phyloP scores from a whole-genome alignment of 1,140 invertebrate species.

The Rhysida immarginata region DNA sequence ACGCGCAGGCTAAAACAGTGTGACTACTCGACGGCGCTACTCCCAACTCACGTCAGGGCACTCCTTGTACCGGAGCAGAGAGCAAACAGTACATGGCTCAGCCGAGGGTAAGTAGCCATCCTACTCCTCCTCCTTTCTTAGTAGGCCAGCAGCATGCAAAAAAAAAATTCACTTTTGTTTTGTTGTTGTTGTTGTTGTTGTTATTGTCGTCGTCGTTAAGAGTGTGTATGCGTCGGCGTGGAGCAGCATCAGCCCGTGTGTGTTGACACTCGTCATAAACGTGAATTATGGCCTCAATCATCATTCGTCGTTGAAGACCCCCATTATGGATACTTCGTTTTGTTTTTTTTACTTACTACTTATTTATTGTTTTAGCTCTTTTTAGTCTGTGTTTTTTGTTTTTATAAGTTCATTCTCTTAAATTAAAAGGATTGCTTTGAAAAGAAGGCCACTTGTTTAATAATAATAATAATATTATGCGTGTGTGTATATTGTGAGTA shows the following conservation, averaged over 20 bases:
- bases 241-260: too few species aligned
- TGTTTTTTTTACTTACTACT: background rate
- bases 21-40: too few species aligned
- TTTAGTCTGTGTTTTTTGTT: too few species aligned
- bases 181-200: background rate
- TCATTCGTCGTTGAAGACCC: background rate
- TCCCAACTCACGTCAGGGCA: too few species aligned
- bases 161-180: background rate
- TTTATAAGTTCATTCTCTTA: too few species aligned
- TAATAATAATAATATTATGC: too few species aligned
- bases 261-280: background rate
- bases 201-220: background rate
- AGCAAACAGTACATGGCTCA: conserved; percentile 4
- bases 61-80: background rate
- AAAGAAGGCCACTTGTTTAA: too few species aligned
- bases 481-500: too few species aligned
- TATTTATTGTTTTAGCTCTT: too few species aligned
- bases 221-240: background rate
- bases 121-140: too few species aligned
- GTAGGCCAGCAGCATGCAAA: background rate
- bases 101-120: conserved; percentile 6
- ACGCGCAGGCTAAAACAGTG: too few species aligned
- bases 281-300: background rate
- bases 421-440: too few species aligned
- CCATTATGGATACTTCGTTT: background rate